Percentiles rank a stretch among this genome's conserved stretches.
Evolutionary conservation across 35 echinoderm and acorn worm species (phyloP).

Genomic region (Ophioderma brevispina): DNA sequence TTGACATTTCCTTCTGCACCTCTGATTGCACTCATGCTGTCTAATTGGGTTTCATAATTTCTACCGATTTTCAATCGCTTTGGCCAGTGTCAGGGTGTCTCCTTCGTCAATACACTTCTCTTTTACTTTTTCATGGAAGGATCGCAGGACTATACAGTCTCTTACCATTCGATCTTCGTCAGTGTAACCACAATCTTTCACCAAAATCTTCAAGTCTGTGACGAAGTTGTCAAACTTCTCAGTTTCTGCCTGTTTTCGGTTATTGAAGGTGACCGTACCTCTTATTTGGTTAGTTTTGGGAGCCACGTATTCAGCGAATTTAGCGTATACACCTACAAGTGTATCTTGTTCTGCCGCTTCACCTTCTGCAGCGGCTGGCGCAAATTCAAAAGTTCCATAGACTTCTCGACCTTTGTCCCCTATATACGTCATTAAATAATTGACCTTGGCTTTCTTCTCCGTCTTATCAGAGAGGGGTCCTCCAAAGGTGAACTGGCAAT

Average conservation of each 20-base stretch:
- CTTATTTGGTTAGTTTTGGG: conserved; percentile 71
- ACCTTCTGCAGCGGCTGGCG: background rate
- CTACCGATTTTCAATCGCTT: background rate
- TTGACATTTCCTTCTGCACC: background rate
- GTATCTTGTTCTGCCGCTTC: background rate
- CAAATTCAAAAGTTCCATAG: conserved; percentile 35
- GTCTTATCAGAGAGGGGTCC: background rate
- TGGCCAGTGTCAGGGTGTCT: background rate
- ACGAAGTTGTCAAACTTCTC: conserved; percentile 52
- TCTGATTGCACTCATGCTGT: background rate
- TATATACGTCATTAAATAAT: conserved; percentile 43
- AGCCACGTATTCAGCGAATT: conserved; percentile 36
- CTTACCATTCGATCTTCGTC: background rate
- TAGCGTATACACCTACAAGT: conserved; percentile 15
- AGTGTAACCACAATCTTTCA: background rate
- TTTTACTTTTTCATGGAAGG: background rate
- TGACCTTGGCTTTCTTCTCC: background rate
- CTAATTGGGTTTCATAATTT: background rate
- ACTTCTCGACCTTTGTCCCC: conserved; percentile 64
- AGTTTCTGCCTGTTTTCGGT: conserved; percentile 54
- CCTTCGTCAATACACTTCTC: background rate
- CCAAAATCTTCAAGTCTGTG: background rate
- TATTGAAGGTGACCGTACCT: conserved; percentile 68
- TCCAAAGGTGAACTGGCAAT: background rate
- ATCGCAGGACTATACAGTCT: background rate